Evolutionary conservation across 2,113 vertebrate genomes (phyloP), one percentile per base, ranked within the genome.

Genomic region (Ophthalmolycus amberensis): DNA sequence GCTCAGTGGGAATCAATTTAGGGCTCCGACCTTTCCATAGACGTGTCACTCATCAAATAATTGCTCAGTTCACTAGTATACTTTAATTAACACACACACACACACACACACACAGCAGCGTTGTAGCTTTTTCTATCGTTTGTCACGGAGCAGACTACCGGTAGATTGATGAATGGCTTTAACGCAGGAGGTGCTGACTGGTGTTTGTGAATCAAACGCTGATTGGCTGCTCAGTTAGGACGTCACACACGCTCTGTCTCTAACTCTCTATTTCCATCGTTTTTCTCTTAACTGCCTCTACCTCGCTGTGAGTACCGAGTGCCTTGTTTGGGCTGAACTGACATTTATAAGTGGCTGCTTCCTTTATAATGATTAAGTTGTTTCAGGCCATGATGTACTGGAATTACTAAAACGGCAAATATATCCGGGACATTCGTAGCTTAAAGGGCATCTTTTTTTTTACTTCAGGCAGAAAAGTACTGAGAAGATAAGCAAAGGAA

Each of bases 11-110:
- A 77, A 89, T 90, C 84, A 82, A 88, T 87, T 77, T 56, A 32
- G 29, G 54, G 46, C 74, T 81, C 79, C 65, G 91, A 63, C 80
- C 77, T 75, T 75, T 78, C 67, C 71, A 77, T 66, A 79, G 77
- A 84, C 8, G 27, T 86, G 81, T 58, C 83, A 87, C 77, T 91
- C 88, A 86, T 71, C 67, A 64, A 54, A 50, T 88, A 88, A 88
- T 82, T 83, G 76, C 78, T 85, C 75, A 77, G 62, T 70, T 89
- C 50, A 66, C 82, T 50, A 70, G 77, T 86, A 84, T 71, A 77
- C 79, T 72, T 80, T 44, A 82, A 91, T 89, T 90, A 89, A 66
- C 18, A 22, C 52, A 25, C 52, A 25, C 52, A 11, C 52, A 25
- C 22, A 56, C n/a, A 6, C 54, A 56, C 54, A 25, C 25, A 25